Evolutionary conservation across 2,113 vertebrate genomes (phyloP), one percentile per base, ranked within the genome.

Genomic region (Phalacrocorax pelagicus): DNA sequence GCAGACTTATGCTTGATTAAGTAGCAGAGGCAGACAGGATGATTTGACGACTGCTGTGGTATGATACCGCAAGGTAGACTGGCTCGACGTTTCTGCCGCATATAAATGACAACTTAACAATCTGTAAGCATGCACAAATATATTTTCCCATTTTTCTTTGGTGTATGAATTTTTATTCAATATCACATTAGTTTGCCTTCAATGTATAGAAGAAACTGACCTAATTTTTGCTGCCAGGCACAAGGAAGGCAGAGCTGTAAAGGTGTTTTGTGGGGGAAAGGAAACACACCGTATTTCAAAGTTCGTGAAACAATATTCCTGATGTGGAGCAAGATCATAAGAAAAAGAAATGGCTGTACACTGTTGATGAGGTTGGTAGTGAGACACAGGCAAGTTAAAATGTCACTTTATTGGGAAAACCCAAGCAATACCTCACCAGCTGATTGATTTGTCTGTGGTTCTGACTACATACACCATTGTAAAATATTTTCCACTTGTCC

Each of bases 1-100:
- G 0, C 91, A 74, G 69, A 59, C 81, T 96, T 77, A 34, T 44
- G 81, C 95, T 95, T 96, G 87, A 95, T 93, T 92, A 96, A 87
- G 71, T 21, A 63, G 88, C 6, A 1, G 88, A 77, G 70, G 61
- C 96, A 96, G 86, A 83, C 61, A 20, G 81, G 88, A 74, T 57
- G 57, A 78, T 87, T 72, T 95, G 94, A 92, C 5, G 44, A 30
- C 78, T 90, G 65, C 89, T 88, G 77, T 74, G 81, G 69, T 94
- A 27, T 26, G 57, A 81, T 79, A 94, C 59, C 15, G 11, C 27
- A 16, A 94, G 89, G 57, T 69, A 93, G 75, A 47, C 47, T 81
- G 82, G 57, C 55, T 92, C 36, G 2, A 23, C 84, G 34, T 70
- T 90, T 89, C 93, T 84, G 1, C 77, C 96, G 62, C 69, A 86